Evolutionary conservation across 1,140 invertebrate genomes (phyloP), one percentile per base, ranked within the genome.

Genomic region (Drosophila repletoides): DNA sequence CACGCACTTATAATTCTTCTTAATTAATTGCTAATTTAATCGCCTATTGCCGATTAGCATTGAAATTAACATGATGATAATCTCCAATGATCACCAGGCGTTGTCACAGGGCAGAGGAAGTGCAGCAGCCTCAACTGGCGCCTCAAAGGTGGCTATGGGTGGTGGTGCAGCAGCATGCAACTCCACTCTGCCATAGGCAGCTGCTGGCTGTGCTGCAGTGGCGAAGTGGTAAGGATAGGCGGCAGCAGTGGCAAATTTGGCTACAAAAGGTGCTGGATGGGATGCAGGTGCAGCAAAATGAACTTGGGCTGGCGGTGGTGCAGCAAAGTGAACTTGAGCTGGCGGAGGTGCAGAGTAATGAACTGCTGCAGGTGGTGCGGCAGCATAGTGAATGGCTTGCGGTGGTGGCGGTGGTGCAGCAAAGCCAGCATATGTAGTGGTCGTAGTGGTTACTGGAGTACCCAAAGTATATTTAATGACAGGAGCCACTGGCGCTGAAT

Each of bases 1-100:
- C 56, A 24, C 40, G 5, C 12, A 49, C 26, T 64, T 48, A 55
- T 59, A 43, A 55, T 53, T 66, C 40, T 31, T 52, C 52, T 73
- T 77, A 77, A 83, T 83, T 83, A 84, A 84, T 83, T 76, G 72
- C 49, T 71, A 60, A 74, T 74, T 69, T 69, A 49, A 48, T 5
- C 4, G 3, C 12, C 1, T 5, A 1, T 41, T 45, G 55, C 55
- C 58, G 49, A 77, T 79, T 60, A 70, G 64, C 66, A 79, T 61
- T 61, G 46, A 64, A 70, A 73, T 71, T 58, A 58, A 26, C 21
- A 58, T 48, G 41, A 46, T 12, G 12, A 52, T 53, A 6, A 63
- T 31, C 6, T 2, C 45, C 31, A 29, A 14, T 22, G 17, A n/a
- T 60, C 19, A 68, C 65, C 65, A 68, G 33, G 17, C 49, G 4